Evolutionary conservation across 1,140 invertebrate species (phyloP), one percentile per base, ranked within the genome.

Genomic region (Acromyrmex heyeri): DNA sequence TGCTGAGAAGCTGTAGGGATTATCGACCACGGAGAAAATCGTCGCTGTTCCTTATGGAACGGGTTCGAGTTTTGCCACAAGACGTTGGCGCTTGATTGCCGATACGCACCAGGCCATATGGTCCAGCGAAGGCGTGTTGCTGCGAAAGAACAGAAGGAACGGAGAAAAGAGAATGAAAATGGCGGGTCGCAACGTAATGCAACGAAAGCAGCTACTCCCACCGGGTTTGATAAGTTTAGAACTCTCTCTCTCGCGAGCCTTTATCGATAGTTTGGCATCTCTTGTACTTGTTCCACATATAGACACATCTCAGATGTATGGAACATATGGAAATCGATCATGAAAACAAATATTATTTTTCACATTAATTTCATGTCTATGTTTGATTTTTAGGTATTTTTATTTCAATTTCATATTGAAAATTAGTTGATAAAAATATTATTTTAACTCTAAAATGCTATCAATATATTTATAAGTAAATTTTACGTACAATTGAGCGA

Each of bases 171-270:
- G 82, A 75, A 87, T 61, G 86, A 88, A 87, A 88, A 90, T 55
- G 75, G 76, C 86, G 77, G 27, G 48, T 8, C 21, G 79, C 48
- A 30, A 59, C 78, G 79, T 86, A 79, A 85, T 57, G 76, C 87
- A 78, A 85, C 70, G 69, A 81, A 87, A 24, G 67, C 87, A 59
- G 83, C 69, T 72, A 78, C 73, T 55, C 67, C 59, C 81, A 38
- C 18, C 59, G 64, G 62, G 16, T 48, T 65, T 85, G 89, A 91
- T 90, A 90, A 91, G 83, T 90, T 90, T 88, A 91, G 89, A 91
- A 88, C 83, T 88, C 83, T 86, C 34, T 38, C 86, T 78, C 86
- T 67, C 44, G 77, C 21, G 78, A 67, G 59, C 61, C 79, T 90
- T 91, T 88, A 90, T 85, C 69, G 90, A 88, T 87, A 85, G 55